Conservation (phyloP, 2,888 invertebrate genomes). For the Allygus modestus region DNA sequence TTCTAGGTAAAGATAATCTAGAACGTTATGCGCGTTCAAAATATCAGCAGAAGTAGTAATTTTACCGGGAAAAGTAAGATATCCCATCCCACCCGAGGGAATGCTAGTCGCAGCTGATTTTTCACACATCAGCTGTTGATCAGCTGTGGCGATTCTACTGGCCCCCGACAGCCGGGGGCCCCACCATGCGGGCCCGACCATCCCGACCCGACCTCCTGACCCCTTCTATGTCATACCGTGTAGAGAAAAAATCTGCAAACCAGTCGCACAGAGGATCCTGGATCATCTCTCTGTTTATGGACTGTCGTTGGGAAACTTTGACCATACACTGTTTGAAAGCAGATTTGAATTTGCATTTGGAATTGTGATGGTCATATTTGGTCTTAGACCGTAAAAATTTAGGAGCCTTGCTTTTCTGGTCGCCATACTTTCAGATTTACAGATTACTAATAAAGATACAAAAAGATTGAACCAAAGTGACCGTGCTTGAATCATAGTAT, state of each 20-base stretch:
- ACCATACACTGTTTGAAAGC: neutral
- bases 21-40: too few species aligned
- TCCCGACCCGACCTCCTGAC: conserved; percentile 4
- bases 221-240: conserved; percentile 1
- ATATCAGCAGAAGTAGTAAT: too few species aligned
- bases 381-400: too few species aligned
- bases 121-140: conserved; percentile 24
- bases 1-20: too few species aligned
- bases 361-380: neutral
- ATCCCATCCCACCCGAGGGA: neutral
- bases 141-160: neutral
- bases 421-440: too few species aligned
- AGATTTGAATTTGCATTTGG: conserved; percentile 20
- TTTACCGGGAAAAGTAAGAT: neutral
- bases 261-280: neutral
- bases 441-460: too few species aligned
- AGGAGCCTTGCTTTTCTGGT: too few species aligned
- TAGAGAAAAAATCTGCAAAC: neutral
- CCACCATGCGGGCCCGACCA: neutral
- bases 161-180: too few species aligned
- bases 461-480: too few species aligned
- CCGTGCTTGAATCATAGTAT: too few species aligned
- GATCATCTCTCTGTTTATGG: neutral
- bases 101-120: conserved; percentile 13
- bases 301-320: neutral